Conservation (phyloP, 2,113 vertebrate genomes). For the Pipra filicauda region DNA sequence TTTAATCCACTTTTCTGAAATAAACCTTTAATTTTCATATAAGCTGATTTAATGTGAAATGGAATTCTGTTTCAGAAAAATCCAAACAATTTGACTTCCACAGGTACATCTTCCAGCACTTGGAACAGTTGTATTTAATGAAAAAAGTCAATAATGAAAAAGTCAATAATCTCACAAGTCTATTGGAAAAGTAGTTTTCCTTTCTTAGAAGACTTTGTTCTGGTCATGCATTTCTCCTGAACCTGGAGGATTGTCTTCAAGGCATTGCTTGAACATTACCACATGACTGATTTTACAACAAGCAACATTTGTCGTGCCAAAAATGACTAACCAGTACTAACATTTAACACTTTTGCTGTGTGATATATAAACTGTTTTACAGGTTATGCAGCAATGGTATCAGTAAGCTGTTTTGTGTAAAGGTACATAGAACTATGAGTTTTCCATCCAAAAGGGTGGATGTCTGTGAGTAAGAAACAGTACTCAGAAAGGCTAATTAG, state of each 20-base stretch:
- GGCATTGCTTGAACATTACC: neutral
- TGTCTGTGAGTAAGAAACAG: neutral
- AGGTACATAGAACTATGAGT: neutral
- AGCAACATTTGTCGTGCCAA: neutral
- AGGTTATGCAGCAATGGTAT: neutral
- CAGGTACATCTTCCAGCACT: neutral
- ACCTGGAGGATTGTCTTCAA: neutral
- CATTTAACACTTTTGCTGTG: neutral
- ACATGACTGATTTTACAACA: neutral
- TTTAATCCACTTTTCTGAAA: neutral
- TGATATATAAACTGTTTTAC: neutral
- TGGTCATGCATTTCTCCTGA: neutral
- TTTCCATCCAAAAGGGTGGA: neutral
- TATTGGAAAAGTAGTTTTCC: neutral
- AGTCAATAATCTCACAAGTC: neutral
- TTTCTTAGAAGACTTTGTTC: neutral
- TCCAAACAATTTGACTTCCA: neutral
- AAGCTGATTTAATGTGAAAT: neutral
- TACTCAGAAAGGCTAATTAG: neutral
- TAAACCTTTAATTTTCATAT: neutral
- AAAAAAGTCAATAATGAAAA: neutral
- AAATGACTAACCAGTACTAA: neutral
- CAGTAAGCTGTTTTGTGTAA: neutral
- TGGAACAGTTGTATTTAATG: neutral
- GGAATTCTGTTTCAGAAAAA: conserved; percentile 3